Percentiles rank a stretch among this genome's conserved stretches.
These are phyloP conservation scores for Pteronura brasiliensis DNA, from an alignment of 2,113 vertebrate genomes.

Conservation along the genomic window DNA sequence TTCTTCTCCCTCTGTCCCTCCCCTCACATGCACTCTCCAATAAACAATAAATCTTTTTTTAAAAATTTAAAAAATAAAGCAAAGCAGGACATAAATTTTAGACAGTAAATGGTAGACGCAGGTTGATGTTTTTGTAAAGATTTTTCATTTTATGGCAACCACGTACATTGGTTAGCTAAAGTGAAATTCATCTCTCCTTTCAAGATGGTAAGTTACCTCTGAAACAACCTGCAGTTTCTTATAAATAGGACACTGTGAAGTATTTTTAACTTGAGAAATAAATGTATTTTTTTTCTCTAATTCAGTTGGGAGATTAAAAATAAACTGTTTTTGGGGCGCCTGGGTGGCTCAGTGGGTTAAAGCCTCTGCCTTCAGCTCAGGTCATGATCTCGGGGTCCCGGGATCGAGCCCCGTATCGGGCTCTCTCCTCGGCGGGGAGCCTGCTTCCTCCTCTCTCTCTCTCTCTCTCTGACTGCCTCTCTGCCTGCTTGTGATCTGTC, in stretches of 20 bases:
- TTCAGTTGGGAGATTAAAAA: constrained; percentile 37
- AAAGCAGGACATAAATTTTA: background rate
- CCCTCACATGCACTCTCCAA: background rate
- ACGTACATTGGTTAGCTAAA: background rate
- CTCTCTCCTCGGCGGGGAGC: no score
- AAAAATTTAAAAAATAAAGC: background rate
- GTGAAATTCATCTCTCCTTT: constrained; percentile 68
- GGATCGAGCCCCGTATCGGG: no score
- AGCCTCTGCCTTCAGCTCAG: no score
- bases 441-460: no score
- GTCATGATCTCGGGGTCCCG: no score
- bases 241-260: constrained; percentile 59
- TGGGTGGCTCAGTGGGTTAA: no score
- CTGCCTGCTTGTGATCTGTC: no score
- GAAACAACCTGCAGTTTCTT: constrained; percentile 16
- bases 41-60: background rate
- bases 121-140: background rate
- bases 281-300: constrained; percentile 16
- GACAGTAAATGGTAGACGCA: background rate
- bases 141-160: constrained; percentile 13
- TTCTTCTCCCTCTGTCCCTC: background rate
- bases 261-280: constrained; percentile 41
- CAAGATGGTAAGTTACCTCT: constrained; percentile 41
- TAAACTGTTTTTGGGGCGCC: background rate
- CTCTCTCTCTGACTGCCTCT: no score